Conservation (phyloP, 2,797 vertebrate genomes). For the Hoplostethus atlanticus region DNA sequence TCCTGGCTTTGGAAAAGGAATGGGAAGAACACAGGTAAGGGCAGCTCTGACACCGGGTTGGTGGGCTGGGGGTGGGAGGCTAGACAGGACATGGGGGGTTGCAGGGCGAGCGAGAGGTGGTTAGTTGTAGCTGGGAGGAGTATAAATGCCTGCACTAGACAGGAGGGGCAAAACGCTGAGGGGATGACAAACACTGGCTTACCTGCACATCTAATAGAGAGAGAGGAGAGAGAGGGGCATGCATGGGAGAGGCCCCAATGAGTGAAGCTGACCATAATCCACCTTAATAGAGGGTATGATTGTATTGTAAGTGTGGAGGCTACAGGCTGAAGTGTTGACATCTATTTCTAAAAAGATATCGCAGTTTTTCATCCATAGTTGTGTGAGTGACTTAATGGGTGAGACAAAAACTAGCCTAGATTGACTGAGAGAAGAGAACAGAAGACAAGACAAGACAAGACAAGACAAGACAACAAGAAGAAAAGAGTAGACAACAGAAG, state of each 20-base stretch:
- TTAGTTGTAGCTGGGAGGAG: conserved; percentile 81
- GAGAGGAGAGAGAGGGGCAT: conserved; percentile 19
- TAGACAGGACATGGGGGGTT: conserved; percentile 53
- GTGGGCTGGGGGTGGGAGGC: conserved; percentile 57
- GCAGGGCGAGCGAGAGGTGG: conserved; percentile 78
- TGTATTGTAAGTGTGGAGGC: conserved; percentile 38
- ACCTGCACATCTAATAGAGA: conserved; percentile 19
- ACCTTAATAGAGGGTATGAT: conserved; percentile 33
- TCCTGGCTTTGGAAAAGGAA: conserved; percentile 78
- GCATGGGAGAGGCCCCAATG: conserved; percentile 30
- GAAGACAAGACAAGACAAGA: conserved; percentile 6
- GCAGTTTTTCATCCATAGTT: conserved; percentile 40
- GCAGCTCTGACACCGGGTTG: conserved; percentile 70
- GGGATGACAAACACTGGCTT: conserved; percentile 43
- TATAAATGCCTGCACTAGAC: conserved; percentile 97
- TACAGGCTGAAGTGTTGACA: conserved; percentile 51
- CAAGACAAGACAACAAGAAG: conserved; percentile 12
- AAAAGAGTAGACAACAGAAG: neutral
- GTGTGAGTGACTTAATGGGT: conserved; percentile 37
- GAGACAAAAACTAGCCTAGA: conserved; percentile 39
- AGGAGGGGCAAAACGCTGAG: conserved; percentile 82
- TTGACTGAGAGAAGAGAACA: conserved; percentile 40
- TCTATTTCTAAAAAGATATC: conserved; percentile 32
- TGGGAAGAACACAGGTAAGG: conserved; percentile 71
- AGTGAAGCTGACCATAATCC: conserved; percentile 45